Evolutionary conservation across 1,140 invertebrate genomes (phyloP).

Genomic region (Bombus balteatus): DNA sequence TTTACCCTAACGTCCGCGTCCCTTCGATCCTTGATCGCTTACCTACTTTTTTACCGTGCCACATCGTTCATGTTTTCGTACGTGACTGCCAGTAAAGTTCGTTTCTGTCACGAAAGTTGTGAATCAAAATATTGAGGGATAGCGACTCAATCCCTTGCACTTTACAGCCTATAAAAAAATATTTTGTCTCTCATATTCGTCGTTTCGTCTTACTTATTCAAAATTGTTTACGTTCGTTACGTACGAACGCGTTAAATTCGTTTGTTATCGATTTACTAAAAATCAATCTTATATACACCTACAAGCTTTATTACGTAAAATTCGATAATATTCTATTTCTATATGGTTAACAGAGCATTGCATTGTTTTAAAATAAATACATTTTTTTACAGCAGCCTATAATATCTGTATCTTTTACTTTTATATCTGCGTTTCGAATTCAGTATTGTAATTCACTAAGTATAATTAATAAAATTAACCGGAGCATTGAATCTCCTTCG

Average conservation of each 20-base stretch:
- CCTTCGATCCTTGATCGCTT: constrained; percentile 66
- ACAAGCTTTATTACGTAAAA: background rate
- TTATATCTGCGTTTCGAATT: no score
- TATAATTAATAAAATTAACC: no score
- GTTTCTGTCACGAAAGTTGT: constrained; percentile 67
- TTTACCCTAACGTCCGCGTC: constrained; percentile 68
- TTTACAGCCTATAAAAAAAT: constrained; percentile 54
- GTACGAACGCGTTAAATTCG: background rate
- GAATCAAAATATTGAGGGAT: constrained; percentile 75
- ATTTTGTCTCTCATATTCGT: constrained; percentile 43
- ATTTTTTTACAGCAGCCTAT: no score
- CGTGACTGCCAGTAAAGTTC: constrained; percentile 68
- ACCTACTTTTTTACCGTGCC: constrained; percentile 68
- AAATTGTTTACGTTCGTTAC: constrained; percentile 19
- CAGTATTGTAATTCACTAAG: no score
- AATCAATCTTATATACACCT: background rate
- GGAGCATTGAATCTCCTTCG: no score
- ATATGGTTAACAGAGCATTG: no score
- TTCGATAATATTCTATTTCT: no score
- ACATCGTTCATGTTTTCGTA: constrained; percentile 69
- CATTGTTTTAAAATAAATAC: no score
- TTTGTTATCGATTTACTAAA: background rate
- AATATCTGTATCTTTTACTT: no score
- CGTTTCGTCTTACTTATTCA: background rate
- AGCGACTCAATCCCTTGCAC: constrained; percentile 45